Conservation (phyloP, 2,888 invertebrate species). For the Cryptocheilus praepositus region DNA sequence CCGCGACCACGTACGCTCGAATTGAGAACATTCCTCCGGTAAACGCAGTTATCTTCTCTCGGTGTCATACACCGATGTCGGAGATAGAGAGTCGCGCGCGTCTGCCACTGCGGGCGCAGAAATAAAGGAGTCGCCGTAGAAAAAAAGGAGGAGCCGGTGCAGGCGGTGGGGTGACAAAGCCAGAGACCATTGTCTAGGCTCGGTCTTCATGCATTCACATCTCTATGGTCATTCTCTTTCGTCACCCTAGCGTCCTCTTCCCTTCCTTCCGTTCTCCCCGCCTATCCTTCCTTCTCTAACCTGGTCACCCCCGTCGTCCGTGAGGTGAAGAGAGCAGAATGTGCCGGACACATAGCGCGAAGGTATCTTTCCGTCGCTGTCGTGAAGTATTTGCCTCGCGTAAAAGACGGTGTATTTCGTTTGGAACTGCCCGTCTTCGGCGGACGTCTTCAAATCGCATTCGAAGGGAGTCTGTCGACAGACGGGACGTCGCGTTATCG, state of each 20-base stretch:
- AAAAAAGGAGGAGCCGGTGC: slow-evolving; percentile 6
- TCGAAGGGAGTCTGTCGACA: too few relatives aligned
- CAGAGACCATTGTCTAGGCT: slow-evolving; percentile 49
- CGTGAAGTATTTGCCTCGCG: too few relatives aligned
- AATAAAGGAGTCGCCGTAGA: slow-evolving; percentile 5
- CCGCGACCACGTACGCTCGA: slow-evolving; percentile 40
- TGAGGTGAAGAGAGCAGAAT: not conserved
- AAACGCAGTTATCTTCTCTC: slow-evolving; percentile 55
- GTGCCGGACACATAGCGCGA: too few relatives aligned
- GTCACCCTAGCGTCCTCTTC: not conserved
- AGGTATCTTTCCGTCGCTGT: too few relatives aligned
- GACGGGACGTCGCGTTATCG: too few relatives aligned
- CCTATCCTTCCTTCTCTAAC: not conserved
- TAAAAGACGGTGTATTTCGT: too few relatives aligned
- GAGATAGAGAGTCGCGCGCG: slow-evolving; percentile 7
- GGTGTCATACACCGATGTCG: slow-evolving; percentile 33
- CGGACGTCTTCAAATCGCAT: too few relatives aligned
- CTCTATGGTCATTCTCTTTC: slow-evolving; percentile 4
- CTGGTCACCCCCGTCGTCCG: not conserved
- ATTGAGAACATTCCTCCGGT: slow-evolving; percentile 49
- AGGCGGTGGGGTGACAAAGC: slow-evolving; percentile 44
- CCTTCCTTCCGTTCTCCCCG: not conserved
- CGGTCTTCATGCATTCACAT: slow-evolving; percentile 39
- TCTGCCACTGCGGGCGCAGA: slow-evolving; percentile 6
- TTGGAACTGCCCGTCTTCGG: too few relatives aligned